Evolutionary conservation across 1,140 invertebrate species (phyloP), one percentile per base, ranked within the genome.

Genomic region (Eciton burchellii): DNA sequence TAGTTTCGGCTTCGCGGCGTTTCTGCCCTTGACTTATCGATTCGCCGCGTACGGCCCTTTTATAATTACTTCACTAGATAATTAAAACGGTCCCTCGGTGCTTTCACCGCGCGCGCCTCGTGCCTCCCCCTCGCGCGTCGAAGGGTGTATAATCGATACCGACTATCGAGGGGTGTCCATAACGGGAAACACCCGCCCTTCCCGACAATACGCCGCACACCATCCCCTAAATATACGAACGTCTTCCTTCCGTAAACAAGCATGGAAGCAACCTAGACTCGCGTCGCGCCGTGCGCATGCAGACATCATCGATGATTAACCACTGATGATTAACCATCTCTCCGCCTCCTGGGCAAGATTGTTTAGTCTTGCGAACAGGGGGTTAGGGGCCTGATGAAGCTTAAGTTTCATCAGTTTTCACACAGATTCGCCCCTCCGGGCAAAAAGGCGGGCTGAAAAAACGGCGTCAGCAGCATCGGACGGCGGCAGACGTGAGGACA

Each of bases 101-200:
- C 59, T 76, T 35, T 49, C 89, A 84, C 90, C 87, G 81, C 89
- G 66, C 35, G 59, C 79, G 82, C 66, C 72, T 71, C 70, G 73
- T 81, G 74, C 57, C 65, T 56, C 72, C 65, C 62, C 72, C 54
- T 77, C 54, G 57, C 60, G 59, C 59, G 43, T 59, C 74, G 86
- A 84, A 86, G 84, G 85, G 90, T 92, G 91, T 92, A 92, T 93
- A 93, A 93, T 93, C 92, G 91, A 93, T 93, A 93, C 82, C 87
- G 88, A 86, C 90, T 6, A 91, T 90, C 86, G 86, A 89, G 90
- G 91, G 91, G 88, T 89, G 89, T 88, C 62, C 83, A 85, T 90
- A 91, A 92, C 89, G 83, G 90, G 90, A 91, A 92, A 91, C 89
- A 91, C 89, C 81, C 49, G 71, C 26, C 84, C 84, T 77, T 71